Conservation (phyloP, 2,888 invertebrate genomes). For the Pseudococcus longispinus region DNA sequence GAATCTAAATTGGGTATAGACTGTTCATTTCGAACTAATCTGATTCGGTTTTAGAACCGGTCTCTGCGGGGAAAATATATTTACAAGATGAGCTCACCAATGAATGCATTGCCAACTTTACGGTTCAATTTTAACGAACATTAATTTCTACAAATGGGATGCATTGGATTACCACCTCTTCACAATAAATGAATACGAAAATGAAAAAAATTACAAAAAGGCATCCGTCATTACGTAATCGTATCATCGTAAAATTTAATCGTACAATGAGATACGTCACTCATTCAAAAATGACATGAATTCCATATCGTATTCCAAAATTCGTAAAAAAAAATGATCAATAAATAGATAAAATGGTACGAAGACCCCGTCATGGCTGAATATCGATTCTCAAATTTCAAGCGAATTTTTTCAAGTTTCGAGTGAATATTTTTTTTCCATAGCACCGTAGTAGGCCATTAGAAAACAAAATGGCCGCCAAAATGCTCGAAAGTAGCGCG, state of each 20-base stretch:
- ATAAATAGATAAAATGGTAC: background rate
- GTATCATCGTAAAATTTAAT: background rate
- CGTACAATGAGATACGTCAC: background rate
- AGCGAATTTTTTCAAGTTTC: background rate
- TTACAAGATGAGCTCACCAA: no score
- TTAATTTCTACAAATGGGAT: background rate
- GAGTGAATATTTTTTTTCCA: background rate
- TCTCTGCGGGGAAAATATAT: no score
- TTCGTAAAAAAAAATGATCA: no score
- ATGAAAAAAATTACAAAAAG: background rate
- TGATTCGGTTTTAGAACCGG: no score
- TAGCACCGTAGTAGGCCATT: background rate
- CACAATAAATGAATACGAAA: background rate
- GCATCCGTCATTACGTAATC: background rate
- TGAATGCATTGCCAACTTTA: no score
- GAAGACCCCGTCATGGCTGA: background rate
- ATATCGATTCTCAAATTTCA: background rate
- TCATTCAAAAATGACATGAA: background rate
- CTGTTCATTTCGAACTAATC: no score
- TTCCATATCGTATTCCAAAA: no score
- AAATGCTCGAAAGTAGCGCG: constrained; percentile 44
- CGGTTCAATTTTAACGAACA: no score
- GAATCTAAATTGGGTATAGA: no score
- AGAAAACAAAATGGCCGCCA: constrained; percentile 44
- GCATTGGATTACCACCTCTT: background rate